Percentiles rank a stretch among this genome's conserved stretches.
Evolutionary conservation across 2,113 vertebrate genomes (phyloP).

Genomic region (Solenodon paradoxus): DNA sequence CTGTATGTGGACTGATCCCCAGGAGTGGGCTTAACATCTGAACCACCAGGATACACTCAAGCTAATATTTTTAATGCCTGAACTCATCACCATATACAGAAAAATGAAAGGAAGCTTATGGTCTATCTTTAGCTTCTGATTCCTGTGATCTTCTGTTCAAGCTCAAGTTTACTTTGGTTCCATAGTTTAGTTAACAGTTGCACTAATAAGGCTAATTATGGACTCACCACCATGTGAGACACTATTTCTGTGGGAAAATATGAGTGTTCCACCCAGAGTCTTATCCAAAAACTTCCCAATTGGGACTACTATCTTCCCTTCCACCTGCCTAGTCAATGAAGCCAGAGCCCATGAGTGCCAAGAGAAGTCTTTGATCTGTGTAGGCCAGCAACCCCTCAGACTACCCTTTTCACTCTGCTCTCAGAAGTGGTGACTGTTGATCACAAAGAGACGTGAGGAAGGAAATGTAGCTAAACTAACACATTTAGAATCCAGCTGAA

Average conservation of each 20-base stretch:
- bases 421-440: background rate
- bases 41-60: no score
- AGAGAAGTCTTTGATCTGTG: background rate
- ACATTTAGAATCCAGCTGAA: conserved; percentile 26
- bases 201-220: background rate
- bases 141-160: background rate
- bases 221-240: background rate
- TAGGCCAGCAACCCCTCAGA: background rate
- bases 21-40: no score
- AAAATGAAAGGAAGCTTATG: background rate
- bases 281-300: background rate
- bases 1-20: no score
- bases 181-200: background rate
- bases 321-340: background rate
- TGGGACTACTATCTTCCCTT: background rate
- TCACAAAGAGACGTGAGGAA: conserved; percentile 12
- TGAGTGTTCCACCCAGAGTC: background rate
- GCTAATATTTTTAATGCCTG: background rate
- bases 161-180: background rate
- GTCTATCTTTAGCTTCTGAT: background rate
- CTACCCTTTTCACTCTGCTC: background rate
- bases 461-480: conserved; percentile 24
- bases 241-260: conserved; percentile 26
- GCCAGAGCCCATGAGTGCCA: background rate
- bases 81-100: background rate